Conservation (phyloP, 2,113 vertebrate genomes). For the Tragelaphus strepsiceros region DNA sequence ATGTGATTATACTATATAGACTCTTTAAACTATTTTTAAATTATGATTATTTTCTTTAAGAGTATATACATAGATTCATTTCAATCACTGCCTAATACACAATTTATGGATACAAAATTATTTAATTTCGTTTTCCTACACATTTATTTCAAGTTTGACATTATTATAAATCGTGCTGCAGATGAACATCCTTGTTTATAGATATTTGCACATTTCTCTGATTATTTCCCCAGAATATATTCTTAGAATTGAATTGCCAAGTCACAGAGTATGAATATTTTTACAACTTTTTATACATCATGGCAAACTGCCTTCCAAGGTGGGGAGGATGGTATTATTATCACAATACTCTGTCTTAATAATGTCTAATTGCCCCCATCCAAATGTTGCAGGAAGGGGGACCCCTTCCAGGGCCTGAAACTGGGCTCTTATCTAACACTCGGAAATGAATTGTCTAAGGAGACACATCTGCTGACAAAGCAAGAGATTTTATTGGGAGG, state of each 20-base stretch:
- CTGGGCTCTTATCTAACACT: no score
- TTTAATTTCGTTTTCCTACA: background rate
- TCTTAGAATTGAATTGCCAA: background rate
- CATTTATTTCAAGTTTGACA: constrained; percentile 9
- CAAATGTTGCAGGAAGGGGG: no score
- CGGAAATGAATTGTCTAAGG: no score
- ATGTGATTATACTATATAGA: background rate
- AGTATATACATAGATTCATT: background rate
- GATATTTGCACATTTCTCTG: background rate
- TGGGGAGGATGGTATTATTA: background rate
- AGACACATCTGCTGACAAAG: no score
- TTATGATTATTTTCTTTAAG: background rate
- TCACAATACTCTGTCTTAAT: background rate
- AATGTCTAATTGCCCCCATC: background rate
- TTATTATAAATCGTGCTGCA: background rate
- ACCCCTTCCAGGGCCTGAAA: no score
- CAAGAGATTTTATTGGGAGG: no score
- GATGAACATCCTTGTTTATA: background rate
- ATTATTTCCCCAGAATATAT: constrained; percentile 22
- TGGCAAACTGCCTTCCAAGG: background rate
- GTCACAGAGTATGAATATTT: background rate
- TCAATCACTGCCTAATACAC: constrained; percentile 13
- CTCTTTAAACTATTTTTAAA: background rate
- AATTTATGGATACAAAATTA: constrained; percentile 18
- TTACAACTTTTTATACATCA: background rate